These are phyloP conservation scores for Papilio aristodemus DNA, from an alignment of 1,140 invertebrate genomes.

Conservation along the genomic window DNA sequence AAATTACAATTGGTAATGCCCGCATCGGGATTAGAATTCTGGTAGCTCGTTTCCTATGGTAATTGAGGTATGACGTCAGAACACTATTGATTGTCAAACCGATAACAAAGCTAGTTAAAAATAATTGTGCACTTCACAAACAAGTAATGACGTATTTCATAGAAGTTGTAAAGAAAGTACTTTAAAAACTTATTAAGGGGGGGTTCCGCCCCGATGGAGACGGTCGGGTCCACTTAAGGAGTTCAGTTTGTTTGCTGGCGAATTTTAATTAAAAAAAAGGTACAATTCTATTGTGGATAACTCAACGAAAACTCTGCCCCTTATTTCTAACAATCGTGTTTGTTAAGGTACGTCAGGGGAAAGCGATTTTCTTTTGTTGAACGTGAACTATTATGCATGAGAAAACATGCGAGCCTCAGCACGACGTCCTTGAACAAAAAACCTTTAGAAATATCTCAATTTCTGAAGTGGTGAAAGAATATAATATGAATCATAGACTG, in stretches of 20 bases:
- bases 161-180: slow-evolving; percentile 29
- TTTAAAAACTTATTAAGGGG: slow-evolving; percentile 30
- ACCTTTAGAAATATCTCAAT: not conserved
- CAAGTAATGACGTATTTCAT: slow-evolving; percentile 29
- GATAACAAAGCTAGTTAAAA: slow-evolving; percentile 20
- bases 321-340: slow-evolving; percentile 36
- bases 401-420: slow-evolving; percentile 38
- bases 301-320: slow-evolving; percentile 25
- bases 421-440: slow-evolving; percentile 36
- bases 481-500: not conserved
- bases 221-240: slow-evolving; percentile 25
- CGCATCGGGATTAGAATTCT: not conserved
- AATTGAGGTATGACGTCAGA: not conserved
- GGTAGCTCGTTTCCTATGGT: not conserved
- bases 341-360: slow-evolving; percentile 34
- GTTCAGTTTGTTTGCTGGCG: slow-evolving; percentile 29
- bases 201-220: slow-evolving; percentile 22
- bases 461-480: not conserved
- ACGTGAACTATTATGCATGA: slow-evolving; percentile 48
- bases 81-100: not conserved
- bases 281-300: slow-evolving; percentile 28
- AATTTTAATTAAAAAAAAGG: slow-evolving; percentile 35
- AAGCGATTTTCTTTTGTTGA: slow-evolving; percentile 49
- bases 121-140: slow-evolving; percentile 18
- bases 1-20: not conserved